Conservation (phyloP, 1,140 invertebrate genomes). For the Dufourea novaeangliae region DNA sequence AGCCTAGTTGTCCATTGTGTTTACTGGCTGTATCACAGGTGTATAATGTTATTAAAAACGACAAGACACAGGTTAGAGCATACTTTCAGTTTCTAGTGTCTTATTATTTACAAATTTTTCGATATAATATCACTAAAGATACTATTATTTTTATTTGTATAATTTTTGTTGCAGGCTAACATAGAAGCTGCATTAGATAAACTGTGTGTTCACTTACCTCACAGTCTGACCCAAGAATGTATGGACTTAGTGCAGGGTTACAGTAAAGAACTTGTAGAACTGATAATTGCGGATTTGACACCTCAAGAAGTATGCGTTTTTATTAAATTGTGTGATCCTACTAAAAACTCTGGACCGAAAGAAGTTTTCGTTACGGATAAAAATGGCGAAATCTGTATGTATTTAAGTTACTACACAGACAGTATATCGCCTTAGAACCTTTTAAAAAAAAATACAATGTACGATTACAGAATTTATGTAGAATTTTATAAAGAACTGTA, state of each 20-base stretch:
- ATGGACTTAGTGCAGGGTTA: slow-evolving; percentile 89
- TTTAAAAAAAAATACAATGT: not conserved
- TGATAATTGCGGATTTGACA: slow-evolving; percentile 88
- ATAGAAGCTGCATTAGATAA: slow-evolving; percentile 88
- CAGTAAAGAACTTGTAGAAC: slow-evolving; percentile 88
- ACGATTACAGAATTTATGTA: slow-evolving; percentile 18
- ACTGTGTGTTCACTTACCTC: slow-evolving; percentile 87
- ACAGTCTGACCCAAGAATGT: slow-evolving; percentile 86
- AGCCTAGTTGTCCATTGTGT: slow-evolving; percentile 89
- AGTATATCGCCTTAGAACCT: no score
- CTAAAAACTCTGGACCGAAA: slow-evolving; percentile 69
- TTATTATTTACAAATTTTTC: not conserved
- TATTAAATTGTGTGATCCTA: slow-evolving; percentile 86
- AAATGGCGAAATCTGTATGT: slow-evolving; percentile 83
- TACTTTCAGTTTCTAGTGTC: not conserved
- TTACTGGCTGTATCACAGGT: slow-evolving; percentile 89
- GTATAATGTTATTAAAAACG: slow-evolving; percentile 85
- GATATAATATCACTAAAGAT: slow-evolving; percentile 15
- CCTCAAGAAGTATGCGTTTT: slow-evolving; percentile 90
- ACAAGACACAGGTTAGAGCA: slow-evolving; percentile 86
- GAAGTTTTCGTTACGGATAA: slow-evolving; percentile 74
- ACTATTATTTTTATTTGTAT: not conserved
- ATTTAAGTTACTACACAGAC: not conserved
- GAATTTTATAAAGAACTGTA: not conserved
- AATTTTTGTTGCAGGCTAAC: slow-evolving; percentile 82